Evolutionary conservation across 2,113 vertebrate genomes (phyloP).

Genomic region (Sula dactylatra): DNA sequence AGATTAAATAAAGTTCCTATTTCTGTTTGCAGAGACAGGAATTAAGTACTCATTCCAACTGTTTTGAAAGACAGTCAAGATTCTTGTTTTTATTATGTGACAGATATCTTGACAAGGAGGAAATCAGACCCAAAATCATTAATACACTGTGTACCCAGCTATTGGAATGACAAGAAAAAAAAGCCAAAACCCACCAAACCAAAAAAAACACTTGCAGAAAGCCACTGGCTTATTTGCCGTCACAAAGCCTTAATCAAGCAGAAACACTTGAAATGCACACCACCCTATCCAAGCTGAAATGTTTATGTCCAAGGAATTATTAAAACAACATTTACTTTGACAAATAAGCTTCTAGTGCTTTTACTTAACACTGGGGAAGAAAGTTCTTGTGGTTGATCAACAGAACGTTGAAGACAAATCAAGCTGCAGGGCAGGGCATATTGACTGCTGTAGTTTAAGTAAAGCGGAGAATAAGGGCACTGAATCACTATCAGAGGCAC

Average conservation of each 20-base stretch:
- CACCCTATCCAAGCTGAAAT: not conserved
- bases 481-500: conserved; percentile 36
- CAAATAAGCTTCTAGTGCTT: not conserved
- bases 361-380: not conserved
- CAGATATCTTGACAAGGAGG: not conserved
- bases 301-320: not conserved
- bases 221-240: not conserved
- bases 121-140: not conserved
- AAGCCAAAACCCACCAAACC: not conserved
- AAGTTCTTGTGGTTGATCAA: not conserved
- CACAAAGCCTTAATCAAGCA: not conserved
- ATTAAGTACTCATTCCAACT: not conserved
- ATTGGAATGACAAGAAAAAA: not conserved
- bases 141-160: not conserved
- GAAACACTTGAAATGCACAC: not conserved
- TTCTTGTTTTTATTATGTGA: not conserved
- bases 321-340: not conserved
- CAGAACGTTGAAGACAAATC: not conserved
- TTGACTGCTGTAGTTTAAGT: not conserved
- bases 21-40: not conserved
- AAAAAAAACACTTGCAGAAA: not conserved
- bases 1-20: not conserved
- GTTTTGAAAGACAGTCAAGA: not conserved
- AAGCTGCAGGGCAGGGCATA: not conserved
- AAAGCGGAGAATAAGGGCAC: not conserved